Evolutionary conservation across 2,797 vertebrate species (phyloP), one percentile per base, ranked within the genome.

Genomic region (Carduelis carduelis): DNA sequence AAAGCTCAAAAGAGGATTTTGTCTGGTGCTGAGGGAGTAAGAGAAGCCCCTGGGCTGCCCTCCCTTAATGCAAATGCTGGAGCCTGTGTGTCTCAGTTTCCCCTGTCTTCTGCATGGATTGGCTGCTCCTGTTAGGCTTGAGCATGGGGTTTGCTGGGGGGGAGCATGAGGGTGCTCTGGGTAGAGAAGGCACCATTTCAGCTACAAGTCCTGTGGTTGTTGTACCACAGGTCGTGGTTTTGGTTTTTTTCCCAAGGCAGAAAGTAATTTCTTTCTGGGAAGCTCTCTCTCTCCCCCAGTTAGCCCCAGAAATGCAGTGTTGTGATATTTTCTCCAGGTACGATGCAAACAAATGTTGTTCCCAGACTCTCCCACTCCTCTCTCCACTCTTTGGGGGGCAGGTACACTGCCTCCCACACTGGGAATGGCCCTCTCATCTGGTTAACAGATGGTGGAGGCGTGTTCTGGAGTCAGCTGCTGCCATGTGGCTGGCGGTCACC

Each of bases 341-440:
- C 70, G 46, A 3, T 46, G 49, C 69, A 75, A 70, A 83, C 0
- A 3, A 66, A 7, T 0, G 0, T 43, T 0, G 1, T 50, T 94
- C 76, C 68, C 76, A 63, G 30, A 17, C 13, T 35, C 3, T n/a
- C 14, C 39, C 8, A 4, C 50, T 59, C 32, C 26, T 44, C 34
- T 39, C 32, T 76, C 9, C 4, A 0, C 44, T 55, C 0, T 0
- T 21, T 2, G 8, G 19, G 52, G 8, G 80, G 80, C 47, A 69
- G 59, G 14, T 59, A 37, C 0, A 0, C 47, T 77, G 60, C 56
- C 47, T 74, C 8, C 81, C 0, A 9, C 0, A 0, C 76, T 34
- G 64, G 70, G 63, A 65, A 16, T 3, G 15, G 65, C 70, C 27
- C 0, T 14, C 74, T 87, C 53, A 8, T 55, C 66, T 93, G 59